Conservation (phyloP, 2,797 vertebrate genomes). For the Cygnus olor region DNA sequence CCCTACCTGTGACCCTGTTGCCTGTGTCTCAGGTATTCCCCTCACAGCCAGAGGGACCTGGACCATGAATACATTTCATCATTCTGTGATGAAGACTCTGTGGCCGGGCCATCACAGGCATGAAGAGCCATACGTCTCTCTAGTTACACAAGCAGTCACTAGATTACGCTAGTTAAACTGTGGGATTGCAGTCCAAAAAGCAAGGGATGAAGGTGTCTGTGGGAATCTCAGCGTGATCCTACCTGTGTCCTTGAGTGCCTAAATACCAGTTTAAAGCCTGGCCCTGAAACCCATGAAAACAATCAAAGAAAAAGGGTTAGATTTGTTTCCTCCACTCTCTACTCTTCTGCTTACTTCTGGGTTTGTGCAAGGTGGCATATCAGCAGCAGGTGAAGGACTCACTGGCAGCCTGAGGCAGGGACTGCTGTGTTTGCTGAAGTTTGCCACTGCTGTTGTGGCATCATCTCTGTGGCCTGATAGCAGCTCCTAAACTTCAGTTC, state of each 20-base stretch:
- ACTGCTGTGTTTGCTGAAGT: neutral
- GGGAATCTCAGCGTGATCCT: neutral
- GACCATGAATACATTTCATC: neutral
- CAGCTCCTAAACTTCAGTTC: neutral
- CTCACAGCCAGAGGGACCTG: neutral
- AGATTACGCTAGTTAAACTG: neutral
- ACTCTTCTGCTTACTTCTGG: neutral
- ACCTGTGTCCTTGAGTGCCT: neutral
- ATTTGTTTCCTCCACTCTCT: neutral
- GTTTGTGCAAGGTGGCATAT: rapidly evolving
- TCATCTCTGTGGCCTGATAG: neutral
- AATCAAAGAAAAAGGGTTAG: rapidly evolving
- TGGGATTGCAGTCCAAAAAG: neutral
- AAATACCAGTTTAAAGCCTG: neutral
- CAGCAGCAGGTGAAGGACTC: rapidly evolving
- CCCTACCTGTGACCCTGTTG: neutral
- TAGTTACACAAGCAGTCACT: neutral
- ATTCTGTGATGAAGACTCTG: neutral
- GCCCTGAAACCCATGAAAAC: neutral
- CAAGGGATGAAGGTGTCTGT: neutral
- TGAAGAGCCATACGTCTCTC: neutral
- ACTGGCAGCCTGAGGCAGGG: neutral
- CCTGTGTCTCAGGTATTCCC: neutral
- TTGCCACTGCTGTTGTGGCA: neutral
- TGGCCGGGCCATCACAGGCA: neutral